Conservation (phyloP, 2,888 invertebrate genomes). For the Dioctria rufipes region DNA sequence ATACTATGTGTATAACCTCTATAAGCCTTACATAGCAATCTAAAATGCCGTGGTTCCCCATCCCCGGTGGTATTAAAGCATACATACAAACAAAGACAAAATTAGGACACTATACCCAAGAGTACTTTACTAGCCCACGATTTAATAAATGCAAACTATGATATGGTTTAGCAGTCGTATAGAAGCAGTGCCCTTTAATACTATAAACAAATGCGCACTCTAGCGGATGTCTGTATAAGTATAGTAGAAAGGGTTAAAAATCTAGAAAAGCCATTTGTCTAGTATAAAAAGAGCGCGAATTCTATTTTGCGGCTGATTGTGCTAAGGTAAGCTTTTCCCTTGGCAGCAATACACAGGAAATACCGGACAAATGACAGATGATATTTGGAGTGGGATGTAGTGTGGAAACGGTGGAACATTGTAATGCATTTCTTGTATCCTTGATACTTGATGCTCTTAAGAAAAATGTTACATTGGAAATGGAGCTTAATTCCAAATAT, state of each 20-base stretch:
- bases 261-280: background rate
- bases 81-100: background rate
- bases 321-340: conserved; percentile 28
- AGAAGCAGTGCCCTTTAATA: background rate
- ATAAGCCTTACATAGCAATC: background rate
- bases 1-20: background rate
- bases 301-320: conserved; percentile 18
- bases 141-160: conserved; percentile 9
- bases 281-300: conserved; percentile 25
- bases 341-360: conserved; percentile 39
- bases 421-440: conserved; percentile 27
- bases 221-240: too few relatives aligned
- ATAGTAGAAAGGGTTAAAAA: background rate
- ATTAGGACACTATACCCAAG: background rate
- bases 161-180: background rate
- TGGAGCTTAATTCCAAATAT: background rate
- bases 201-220: conserved; percentile 1
- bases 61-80: background rate
- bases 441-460: conserved; percentile 38
- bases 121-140: background rate
- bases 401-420: background rate
- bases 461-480: conserved; percentile 47
- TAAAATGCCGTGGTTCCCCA: background rate
- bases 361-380: conserved; percentile 46
- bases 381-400: background rate